Evolutionary conservation across 2,797 vertebrate genomes (phyloP), one percentile per base, ranked within the genome.

Genomic region (Acrossocheilus fasciatus): DNA sequence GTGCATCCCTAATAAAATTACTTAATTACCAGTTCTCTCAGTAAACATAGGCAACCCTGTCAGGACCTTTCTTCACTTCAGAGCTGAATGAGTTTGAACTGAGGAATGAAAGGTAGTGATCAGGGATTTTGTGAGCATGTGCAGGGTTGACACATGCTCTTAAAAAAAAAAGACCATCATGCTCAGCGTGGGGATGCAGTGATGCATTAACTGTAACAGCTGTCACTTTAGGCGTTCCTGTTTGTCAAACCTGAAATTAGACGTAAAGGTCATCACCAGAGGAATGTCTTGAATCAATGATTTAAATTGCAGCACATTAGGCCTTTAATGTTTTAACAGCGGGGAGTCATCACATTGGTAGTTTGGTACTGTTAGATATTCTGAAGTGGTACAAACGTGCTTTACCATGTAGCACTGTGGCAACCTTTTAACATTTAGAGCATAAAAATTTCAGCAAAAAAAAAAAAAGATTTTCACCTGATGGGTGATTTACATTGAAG

Each of bases 201-300:
- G 86, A 87, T 86, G 85, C 88, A 68, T 91, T 90, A 87, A 88
- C 86, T 74, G 80, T 85, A 73, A 81, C 89, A 90, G 90, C 90
- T 92, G 90, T 90, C 89, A 91, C 88, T 87, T 81, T 69, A 73
- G 87, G 81, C 75, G 80, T 86, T 84, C 79, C 88, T 89, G 78
- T 89, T 82, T 87, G 47, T 85, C 89, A 83, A 88, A 80, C 82
- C 88, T 90, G 82, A 83, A 89, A 89, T 90, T 84, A 88, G 90
- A 88, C 88, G 79, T 91, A 89, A 91, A 92, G 89, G 86, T 91
- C 87, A 69, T 90, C 89, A 82, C 88, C 87, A 88, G 90, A 92
- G 87, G 86, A 90, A 87, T 64, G 87, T 88, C 88, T 89, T 85
- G 86, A 88, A 89, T 92, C 85, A 91, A 90, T 91, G 82, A 91